Base-by-base conservation (phyloP, 2,888 invertebrate genomes). In the Sesia bembeciformis region DNA sequence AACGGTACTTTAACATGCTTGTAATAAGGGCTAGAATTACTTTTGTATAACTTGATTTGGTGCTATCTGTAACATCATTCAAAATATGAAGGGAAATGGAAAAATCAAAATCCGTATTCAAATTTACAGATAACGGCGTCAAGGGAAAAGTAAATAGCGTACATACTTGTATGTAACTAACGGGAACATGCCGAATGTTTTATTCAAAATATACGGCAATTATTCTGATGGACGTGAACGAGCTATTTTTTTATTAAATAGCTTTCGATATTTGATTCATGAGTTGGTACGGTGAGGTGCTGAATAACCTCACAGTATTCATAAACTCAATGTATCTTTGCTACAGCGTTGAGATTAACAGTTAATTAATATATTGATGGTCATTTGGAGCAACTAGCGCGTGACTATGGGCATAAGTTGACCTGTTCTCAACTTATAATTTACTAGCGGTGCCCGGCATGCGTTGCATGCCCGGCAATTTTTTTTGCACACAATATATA, bases 51-150 rank as follows among this genome's bases (percentile, higher is more conserved):
- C 23, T 60, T 64, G 66, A 41, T 38, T 42, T 42, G 42, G 23
- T 23, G 23, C 23, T 23, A 23, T 23, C 23, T 23, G 5, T 40
- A 4, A 39, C 68, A 70, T 73, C 74, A 76, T 80, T 78, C 72
- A 75, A 70, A 72, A 50, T 66, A 76, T 76, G 74, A 71, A 72
- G 74, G 84, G 84, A 84, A 84, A 86, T 81, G 78, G 77, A 78
- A 84, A 81, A 82, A 84, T 84, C 81, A 76, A 76, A 83, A 83
- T 74, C 74, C 70, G 61, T 69, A 75, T 81, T 79, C 74, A 74
- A 68, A 70, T 71, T 74, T 63, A 66, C 67, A 71, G 79, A 78
- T 77, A 76, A 62, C 64, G 61, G 62, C 57, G 55, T 58, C 54
- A 60, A 64, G 63, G 55, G 56, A 40, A 58, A 50, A 39, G 39